phyloP scores from a whole-genome alignment of 2,113 vertebrate species.

The Pterocles orientalis region DNA sequence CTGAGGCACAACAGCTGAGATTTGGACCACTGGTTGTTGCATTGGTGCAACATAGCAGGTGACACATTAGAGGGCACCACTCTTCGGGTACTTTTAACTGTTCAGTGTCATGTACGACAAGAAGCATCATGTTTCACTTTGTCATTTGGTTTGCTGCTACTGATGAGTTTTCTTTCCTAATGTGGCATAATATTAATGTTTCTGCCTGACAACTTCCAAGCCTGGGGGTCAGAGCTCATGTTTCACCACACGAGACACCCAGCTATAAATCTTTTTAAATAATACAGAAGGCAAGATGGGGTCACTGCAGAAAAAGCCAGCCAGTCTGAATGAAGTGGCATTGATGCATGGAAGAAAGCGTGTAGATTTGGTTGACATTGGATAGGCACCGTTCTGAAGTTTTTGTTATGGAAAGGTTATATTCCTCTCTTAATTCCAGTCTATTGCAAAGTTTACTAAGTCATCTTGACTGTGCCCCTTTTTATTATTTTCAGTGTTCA shows the following conservation, averaged over 20 bases:
- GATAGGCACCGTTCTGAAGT: conserved; percentile 8
- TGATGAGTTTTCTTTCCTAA: conserved; percentile 68
- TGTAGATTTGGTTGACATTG: conserved; percentile 51
- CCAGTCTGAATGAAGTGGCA: conserved; percentile 91
- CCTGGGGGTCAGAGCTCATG: conserved; percentile 89
- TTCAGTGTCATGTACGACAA: conserved; percentile 37
- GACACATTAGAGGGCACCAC: conserved; percentile 12
- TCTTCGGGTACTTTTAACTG: conserved; percentile 30
- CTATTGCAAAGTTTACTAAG: conserved; percentile 20
- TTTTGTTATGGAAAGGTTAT: conserved; percentile 1
- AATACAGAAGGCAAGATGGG: conserved; percentile 88
- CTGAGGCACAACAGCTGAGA: neutral
- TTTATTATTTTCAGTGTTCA: conserved; percentile 21
- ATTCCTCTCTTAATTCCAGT: neutral
- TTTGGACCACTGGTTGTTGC: neutral
- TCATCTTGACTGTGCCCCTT: neutral
- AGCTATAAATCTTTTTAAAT: conserved; percentile 98
- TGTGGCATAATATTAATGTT: conserved; percentile 92
- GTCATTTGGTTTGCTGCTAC: conserved; percentile 63
- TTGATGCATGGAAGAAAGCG: conserved; percentile 86
- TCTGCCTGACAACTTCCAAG: conserved; percentile 82
- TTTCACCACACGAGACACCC: conserved; percentile 87
- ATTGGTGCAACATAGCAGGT: neutral
- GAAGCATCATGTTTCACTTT: conserved; percentile 53
- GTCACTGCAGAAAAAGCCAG: conserved; percentile 90